Evolutionary conservation across 2,797 vertebrate species (phyloP), one percentile per base, ranked within the genome.

Genomic region (Chiloscyllium punctatum): DNA sequence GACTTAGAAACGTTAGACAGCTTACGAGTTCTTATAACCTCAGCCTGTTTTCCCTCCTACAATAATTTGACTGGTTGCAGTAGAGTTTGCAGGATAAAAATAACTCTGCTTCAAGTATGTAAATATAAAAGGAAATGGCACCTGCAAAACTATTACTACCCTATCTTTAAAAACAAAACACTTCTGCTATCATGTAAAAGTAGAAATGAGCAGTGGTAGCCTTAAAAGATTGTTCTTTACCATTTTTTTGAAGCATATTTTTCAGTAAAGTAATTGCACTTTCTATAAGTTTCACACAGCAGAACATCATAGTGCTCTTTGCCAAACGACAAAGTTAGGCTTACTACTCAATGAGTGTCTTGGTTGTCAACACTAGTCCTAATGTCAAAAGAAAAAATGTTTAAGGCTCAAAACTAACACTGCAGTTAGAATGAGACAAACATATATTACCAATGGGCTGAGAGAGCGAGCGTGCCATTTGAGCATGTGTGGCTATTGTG

Each of bases 61-160:
- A 91, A 62, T 33, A 91, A 62, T n/a, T 66, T 9, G 15, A 51
- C 42, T 13, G 21, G 8, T 18, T 84, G 82, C 82, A 84, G 16
- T 48, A 25, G 37, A 84, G n/a, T 62, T 57, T n/a, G 15, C 16
- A 7, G 88, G 33, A 66, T 15, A 91, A 91, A 91, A 91, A 91
- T 62, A 68, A 62, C 57, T 66, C 15, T 13, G 74, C 8, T 1
- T 91, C 33, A 37, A 91, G 23, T 21, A 91, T 84, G 37, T 21
- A 91, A 68, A 91, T 91, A n/a, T 91, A 37, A 62, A 62, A 66
- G 57, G 88, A 66, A 91, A n/a, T 66, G 88, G 30, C 88, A 91
- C 88, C 57, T 62, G 88, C 57, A 62, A 91, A 91, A 91, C 30
- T 91, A 23, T 84, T 84, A 91, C 51, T 88, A 88, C 30, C 86